Conservation (phyloP, 2,888 invertebrate species). For the Parthenolecanium corni region DNA sequence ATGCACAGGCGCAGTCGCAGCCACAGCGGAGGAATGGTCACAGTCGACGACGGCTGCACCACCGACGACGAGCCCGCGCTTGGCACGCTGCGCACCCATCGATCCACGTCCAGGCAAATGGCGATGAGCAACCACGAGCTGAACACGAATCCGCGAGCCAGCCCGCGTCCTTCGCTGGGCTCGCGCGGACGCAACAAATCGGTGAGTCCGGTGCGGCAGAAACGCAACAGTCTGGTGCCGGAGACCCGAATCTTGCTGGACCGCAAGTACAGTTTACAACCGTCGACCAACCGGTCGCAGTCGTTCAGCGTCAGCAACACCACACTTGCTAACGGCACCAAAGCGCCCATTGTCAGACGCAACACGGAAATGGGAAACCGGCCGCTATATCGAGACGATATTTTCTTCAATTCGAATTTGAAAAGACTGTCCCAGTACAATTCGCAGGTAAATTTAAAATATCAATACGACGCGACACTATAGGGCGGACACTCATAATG, state of each 20-base stretch:
- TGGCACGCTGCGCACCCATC: background rate
- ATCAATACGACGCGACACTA: no score
- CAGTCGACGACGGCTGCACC: background rate
- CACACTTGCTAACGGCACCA: background rate
- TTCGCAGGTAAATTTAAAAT: constrained; percentile 45
- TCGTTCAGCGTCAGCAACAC: constrained; percentile 14
- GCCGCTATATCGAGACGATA: constrained; percentile 80
- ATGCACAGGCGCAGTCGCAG: background rate
- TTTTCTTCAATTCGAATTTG: constrained; percentile 80
- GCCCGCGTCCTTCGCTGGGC: background rate
- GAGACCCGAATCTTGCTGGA: constrained; percentile 16
- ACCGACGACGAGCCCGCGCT: background rate
- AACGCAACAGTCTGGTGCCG: constrained; percentile 10
- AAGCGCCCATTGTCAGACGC: background rate
- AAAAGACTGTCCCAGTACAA: constrained; percentile 73
- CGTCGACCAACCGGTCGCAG: constrained; percentile 2
- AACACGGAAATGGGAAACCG: constrained; percentile 46
- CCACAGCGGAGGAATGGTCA: background rate
- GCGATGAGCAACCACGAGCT: background rate
- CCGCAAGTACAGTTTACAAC: constrained; percentile 16
- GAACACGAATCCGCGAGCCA: background rate
- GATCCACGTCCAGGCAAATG: background rate
- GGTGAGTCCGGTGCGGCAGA: constrained; percentile 10
- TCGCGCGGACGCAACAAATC: background rate
- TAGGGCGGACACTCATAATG: no score